These are phyloP conservation scores for Pristionchus exspectatus DNA, from an alignment of 2,888 invertebrate genomes.

Conservation along the genomic window DNA sequence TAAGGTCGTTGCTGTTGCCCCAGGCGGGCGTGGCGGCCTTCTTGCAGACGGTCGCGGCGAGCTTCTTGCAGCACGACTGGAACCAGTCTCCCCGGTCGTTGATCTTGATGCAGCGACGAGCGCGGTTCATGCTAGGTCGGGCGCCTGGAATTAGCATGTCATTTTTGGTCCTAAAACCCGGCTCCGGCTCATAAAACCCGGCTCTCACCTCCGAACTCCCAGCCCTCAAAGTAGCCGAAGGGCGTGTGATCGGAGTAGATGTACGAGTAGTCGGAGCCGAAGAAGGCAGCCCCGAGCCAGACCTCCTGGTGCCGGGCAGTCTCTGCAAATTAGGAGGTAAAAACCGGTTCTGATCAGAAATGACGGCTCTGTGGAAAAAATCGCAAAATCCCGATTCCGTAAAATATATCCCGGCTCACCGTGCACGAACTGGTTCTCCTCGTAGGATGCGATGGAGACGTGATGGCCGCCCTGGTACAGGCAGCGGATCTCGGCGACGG, in stretches of 20 bases:
- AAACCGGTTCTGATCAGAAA: not conserved
- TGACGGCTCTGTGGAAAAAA: not conserved
- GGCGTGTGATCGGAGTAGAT: constrained; percentile 71
- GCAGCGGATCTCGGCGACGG: constrained; percentile 75
- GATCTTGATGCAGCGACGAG: constrained; percentile 75
- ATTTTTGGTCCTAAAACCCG: not conserved
- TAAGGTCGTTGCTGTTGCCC: constrained; percentile 42
- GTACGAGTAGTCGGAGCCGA: constrained; percentile 71
- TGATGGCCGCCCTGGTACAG: constrained; percentile 76
- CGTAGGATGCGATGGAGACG: constrained; percentile 69
- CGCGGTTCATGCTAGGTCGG: constrained; percentile 73
- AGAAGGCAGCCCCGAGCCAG: constrained; percentile 76
- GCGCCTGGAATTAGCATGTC: constrained; percentile 55
- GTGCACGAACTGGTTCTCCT: constrained; percentile 75
- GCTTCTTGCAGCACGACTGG: constrained; percentile 77
- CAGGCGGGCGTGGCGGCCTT: constrained; percentile 58
- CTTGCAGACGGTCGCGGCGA: constrained; percentile 73
- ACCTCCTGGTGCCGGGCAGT: constrained; percentile 71
- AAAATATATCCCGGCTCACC: constrained; percentile 60
- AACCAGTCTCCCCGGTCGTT: constrained; percentile 74
- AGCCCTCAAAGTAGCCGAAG: constrained; percentile 71
- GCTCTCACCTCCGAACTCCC: constrained; percentile 67
- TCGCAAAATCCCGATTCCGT: not conserved
- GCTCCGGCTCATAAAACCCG: not conserved
- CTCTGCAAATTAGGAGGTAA: constrained; percentile 62